A percentile compares a stretch with the other conserved stretches of the same genome.
phyloP scores from a whole-genome alignment of 1,140 invertebrate species.

The Brachionus koreanus region DNA sequence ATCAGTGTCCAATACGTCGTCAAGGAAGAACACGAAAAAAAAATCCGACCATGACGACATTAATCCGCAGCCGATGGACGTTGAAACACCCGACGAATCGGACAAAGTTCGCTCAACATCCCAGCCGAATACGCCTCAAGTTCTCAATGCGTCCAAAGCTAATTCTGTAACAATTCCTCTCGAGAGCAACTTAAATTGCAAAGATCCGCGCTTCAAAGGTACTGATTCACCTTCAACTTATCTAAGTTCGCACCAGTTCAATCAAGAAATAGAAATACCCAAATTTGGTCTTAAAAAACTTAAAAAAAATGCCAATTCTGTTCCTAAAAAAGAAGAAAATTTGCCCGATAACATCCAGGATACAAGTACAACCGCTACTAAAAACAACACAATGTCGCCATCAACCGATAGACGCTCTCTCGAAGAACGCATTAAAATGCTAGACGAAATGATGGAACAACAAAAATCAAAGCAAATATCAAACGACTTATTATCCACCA shows the following conservation, averaged over 20 bases:
- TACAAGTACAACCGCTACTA: background rate
- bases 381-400: background rate
- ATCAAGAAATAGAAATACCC: background rate
- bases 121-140: background rate
- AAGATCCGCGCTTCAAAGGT: slow-evolving; percentile 5
- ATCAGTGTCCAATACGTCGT: background rate
- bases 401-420: background rate
- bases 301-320: background rate
- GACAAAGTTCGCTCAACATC: background rate
- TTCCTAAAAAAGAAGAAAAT: background rate
- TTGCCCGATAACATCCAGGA: background rate
- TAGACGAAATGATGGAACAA: slow-evolving; percentile 40
- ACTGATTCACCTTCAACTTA: background rate
- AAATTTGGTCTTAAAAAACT: background rate
- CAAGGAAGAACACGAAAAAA: background rate
- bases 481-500: background rate
- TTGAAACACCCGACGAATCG: slow-evolving; percentile 1
- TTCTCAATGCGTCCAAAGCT: background rate
- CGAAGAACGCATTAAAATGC: slow-evolving; percentile 33
- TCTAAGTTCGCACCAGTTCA: background rate
- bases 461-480: slow-evolving; percentile 24
- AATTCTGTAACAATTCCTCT: background rate
- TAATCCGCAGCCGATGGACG: slow-evolving; percentile 11
- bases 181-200: background rate
- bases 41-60: background rate